Evolutionary conservation across 2,113 vertebrate species (phyloP).

Genomic region (Triplophysa tibetana): DNA sequence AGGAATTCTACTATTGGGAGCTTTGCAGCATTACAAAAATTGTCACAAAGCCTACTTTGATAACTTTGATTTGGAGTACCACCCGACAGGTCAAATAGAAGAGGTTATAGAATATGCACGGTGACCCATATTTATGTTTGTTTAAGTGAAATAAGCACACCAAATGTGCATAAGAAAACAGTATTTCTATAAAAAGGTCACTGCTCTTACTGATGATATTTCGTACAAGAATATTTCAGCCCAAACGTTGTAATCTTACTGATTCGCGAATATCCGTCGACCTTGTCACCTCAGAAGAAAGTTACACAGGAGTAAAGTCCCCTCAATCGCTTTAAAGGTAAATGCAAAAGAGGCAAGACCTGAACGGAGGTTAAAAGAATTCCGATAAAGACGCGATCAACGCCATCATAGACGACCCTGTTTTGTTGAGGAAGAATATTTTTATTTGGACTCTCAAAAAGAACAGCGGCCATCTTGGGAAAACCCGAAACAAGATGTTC

Average conservation of each 20-base stretch:
- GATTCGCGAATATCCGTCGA: not conserved
- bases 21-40: too few relatives aligned
- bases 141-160: constrained; percentile 28
- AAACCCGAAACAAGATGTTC: constrained; percentile 41
- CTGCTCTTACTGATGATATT: not conserved
- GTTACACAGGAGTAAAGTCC: not conserved
- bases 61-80: not conserved
- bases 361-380: not conserved
- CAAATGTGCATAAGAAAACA: constrained; percentile 35
- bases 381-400: not conserved
- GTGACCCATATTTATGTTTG: constrained; percentile 24
- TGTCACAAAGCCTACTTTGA: too few relatives aligned
- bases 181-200: not conserved
- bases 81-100: constrained; percentile 45
- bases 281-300: not conserved
- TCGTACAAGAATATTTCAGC: not conserved
- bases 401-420: not conserved
- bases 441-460: constrained; percentile 1
- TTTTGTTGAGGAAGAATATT: not conserved
- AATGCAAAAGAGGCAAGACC: not conserved
- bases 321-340: too few relatives aligned
- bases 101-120: constrained; percentile 53
- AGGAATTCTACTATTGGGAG: not conserved
- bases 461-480: constrained; percentile 56
- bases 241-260: not conserved